These are phyloP conservation scores for Oxycera nigricornis DNA, from an alignment of 2,888 invertebrate species.

Conservation along the genomic window DNA sequence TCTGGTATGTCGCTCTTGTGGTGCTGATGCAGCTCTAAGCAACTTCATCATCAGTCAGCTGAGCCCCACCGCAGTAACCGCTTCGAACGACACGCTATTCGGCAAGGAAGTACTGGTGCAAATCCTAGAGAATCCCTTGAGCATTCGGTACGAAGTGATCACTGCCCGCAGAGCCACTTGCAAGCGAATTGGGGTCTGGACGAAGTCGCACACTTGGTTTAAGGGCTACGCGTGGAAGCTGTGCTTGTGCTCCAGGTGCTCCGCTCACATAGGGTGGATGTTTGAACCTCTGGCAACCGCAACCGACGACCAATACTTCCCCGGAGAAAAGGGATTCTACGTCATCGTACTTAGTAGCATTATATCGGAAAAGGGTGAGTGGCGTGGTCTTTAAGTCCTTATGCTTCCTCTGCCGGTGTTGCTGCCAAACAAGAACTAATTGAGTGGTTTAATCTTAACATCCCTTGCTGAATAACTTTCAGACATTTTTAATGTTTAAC, in stretches of 20 bases:
- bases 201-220: constrained; percentile 69
- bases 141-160: constrained; percentile 65
- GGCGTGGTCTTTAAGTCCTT: neutral
- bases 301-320: constrained; percentile 50
- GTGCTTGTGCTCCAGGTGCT: constrained; percentile 69
- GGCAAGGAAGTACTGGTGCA: constrained; percentile 66
- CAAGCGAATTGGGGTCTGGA: constrained; percentile 64
- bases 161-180: constrained; percentile 66
- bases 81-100: constrained; percentile 65
- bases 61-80: constrained; percentile 64
- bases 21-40: constrained; percentile 67
- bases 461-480: too few relatives aligned
- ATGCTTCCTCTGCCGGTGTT: neutral
- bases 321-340: constrained; percentile 58
- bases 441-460: too few relatives aligned
- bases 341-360: constrained; percentile 55
- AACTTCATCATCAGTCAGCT: constrained; percentile 64
- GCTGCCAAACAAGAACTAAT: too few relatives aligned
- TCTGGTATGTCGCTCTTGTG: constrained; percentile 68
- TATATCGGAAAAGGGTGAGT: constrained; percentile 58
- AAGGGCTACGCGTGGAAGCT: constrained; percentile 72
- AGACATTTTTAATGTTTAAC: too few relatives aligned
- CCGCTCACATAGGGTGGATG: constrained; percentile 69
- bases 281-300: constrained; percentile 63
- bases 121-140: constrained; percentile 66